These are phyloP conservation scores for Raphicerus campestris DNA, from an alignment of 2,113 vertebrate genomes.

Conservation along the genomic window DNA sequence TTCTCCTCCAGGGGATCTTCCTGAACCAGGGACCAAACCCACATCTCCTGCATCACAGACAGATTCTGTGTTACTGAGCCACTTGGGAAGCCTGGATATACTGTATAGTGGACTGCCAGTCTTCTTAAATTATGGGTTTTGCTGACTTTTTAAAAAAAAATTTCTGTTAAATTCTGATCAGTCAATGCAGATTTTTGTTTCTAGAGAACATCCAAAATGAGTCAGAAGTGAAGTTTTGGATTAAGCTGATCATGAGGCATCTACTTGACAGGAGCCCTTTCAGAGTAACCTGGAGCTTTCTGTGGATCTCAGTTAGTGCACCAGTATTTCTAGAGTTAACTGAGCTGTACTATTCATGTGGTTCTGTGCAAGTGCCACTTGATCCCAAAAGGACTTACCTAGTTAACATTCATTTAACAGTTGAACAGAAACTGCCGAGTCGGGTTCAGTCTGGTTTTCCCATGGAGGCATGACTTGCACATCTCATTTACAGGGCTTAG, in stretches of 20 bases:
- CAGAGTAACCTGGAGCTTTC: background rate
- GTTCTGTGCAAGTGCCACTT: background rate
- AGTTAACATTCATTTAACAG: background rate
- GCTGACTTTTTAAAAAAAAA: background rate
- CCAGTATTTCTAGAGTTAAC: background rate
- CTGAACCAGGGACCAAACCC: background rate
- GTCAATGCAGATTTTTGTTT: background rate
- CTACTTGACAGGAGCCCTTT: background rate
- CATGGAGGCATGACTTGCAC: background rate
- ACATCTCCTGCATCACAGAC: background rate
- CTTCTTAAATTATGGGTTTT: background rate
- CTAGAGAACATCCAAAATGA: background rate
- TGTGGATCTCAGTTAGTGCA: background rate
- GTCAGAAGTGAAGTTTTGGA: background rate
- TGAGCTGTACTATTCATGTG: background rate
- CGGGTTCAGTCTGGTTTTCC: background rate
- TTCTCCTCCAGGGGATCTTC: background rate
- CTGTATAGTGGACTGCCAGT: background rate
- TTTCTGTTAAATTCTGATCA: background rate
- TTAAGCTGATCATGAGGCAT: background rate
- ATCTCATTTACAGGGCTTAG: background rate
- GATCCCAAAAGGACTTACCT: background rate
- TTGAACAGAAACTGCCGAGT: background rate
- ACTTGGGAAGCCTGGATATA: background rate
- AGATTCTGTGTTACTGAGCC: background rate